Evolutionary conservation across 2,113 vertebrate genomes (phyloP), one percentile per base, ranked within the genome.

Genomic region (Rhipidura dahli): DNA sequence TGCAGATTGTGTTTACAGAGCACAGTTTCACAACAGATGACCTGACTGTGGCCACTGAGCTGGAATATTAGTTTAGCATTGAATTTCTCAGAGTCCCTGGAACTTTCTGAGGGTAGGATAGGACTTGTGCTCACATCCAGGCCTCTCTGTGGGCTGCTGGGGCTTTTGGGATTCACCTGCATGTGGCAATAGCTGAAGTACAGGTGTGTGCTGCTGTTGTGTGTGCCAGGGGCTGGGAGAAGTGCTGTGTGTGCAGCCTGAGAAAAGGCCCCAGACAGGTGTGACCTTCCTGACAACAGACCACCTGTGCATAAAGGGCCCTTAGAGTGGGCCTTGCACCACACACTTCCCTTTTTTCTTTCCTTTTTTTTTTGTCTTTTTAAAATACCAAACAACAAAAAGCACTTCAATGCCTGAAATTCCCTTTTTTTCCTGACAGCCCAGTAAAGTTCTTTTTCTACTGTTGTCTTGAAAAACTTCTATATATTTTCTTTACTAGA

Each of bases 1-100:
- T 89, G 81, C 77, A 64, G 69, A 16, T 44, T 56, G 30, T 95
- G 83, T 95, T 95, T 94, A 81, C 72, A 63, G 91, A 83, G 76
- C 50, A 31, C 24, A 50, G 80, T 89, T 95, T 94, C 56, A 50
- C 65, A 87, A 59, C 60, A 75, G 27, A 27, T 94, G 94, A 95
- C 77, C 68, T 83, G n/a, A 50, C 56, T 71, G 47, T 87, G 87
- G 47, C 47, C 77, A 87, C 30, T 71, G 90, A 89, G 64, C 73
- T 93, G 90, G 65, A 93, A 60, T 91, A 87, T 54, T 85, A 85
- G 73, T 75, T 94, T 75, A 87, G 27, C 77, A 64, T 24, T 68
- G 69, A 66, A 89, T 89, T 89, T 77, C 45, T 88, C 24, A 2
- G 66, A 59, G 47, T 87, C 83, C 33, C 39, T 87, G 61, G 87